These are phyloP conservation scores for Micropoecilia bifurca DNA, from an alignment of 2,797 vertebrate genomes.

Conservation along the genomic window DNA sequence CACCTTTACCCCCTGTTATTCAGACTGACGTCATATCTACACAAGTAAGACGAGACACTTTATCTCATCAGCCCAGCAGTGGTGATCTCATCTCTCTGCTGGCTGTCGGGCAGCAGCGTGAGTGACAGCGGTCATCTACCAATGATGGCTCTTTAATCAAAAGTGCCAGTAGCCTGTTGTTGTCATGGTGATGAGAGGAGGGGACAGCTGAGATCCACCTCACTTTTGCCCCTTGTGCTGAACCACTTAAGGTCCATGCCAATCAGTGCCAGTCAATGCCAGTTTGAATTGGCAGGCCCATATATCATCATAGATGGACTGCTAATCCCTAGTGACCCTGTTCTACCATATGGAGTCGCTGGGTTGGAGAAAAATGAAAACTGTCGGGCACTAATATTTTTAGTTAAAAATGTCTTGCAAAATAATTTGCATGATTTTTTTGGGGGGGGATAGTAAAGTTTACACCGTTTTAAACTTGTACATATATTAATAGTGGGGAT, in stretches of 20 bases:
- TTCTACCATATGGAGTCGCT: conserved; percentile 36
- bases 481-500: background rate
- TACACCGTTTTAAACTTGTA: background rate
- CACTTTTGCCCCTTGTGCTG: conserved; percentile 49
- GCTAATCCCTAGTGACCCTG: conserved; percentile 41
- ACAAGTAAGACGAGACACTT: background rate
- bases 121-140: conserved; percentile 80
- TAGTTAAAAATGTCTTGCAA: conserved; percentile 20
- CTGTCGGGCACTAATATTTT: conserved; percentile 32
- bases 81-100: conserved; percentile 57
- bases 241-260: conserved; percentile 57
- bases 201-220: conserved; percentile 54
- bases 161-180: conserved; percentile 69
- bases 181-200: conserved; percentile 63
- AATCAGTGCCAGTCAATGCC: conserved; percentile 76
- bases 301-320: conserved; percentile 65
- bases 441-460: background rate
- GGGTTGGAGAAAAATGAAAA: conserved; percentile 21
- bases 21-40: background rate
- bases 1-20: background rate
- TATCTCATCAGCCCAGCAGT: conserved; percentile 38
- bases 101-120: conserved; percentile 59
- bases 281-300: conserved; percentile 67
- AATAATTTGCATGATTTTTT: conserved; percentile 6
- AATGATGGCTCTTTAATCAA: conserved; percentile 83